Conservation (phyloP, 2,113 vertebrate genomes). For the Syngnathus typhle region DNA sequence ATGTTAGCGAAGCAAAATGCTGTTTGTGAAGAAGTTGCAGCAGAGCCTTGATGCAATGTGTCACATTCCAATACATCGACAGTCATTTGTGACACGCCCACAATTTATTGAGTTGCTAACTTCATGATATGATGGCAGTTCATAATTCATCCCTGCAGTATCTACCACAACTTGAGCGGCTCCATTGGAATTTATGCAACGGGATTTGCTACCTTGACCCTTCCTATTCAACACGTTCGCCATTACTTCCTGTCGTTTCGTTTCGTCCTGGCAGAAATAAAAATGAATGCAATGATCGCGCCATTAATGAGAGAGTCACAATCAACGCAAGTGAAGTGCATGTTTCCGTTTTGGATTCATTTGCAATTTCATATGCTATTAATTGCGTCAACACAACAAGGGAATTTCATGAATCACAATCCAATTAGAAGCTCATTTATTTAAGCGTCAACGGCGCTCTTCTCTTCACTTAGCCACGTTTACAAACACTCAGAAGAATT, state of each 20-base stretch:
- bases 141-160: background rate
- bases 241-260: conserved; percentile 6
- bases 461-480: conserved; percentile 64
- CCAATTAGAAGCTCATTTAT: conserved; percentile 71
- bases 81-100: conserved; percentile 13
- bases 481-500: conserved; percentile 66
- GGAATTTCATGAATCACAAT: conserved; percentile 63
- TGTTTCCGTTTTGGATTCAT: conserved; percentile 59
- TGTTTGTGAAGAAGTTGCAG: conserved; percentile 17
- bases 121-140: background rate
- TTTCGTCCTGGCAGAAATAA: conserved; percentile 28
- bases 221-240: conserved; percentile 3
- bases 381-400: conserved; percentile 66
- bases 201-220: no score
- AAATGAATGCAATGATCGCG: conserved; percentile 51
- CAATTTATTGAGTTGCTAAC: background rate
- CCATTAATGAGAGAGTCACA: conserved; percentile 41
- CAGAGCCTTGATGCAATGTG: conserved; percentile 5
- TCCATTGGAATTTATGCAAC: background rate
- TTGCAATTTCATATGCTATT: conserved; percentile 72
- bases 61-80: conserved; percentile 7
- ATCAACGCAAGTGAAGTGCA: conserved; percentile 41
- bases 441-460: conserved; percentile 36
- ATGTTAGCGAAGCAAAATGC: conserved; percentile 15
- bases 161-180: background rate